Evolutionary conservation across 37 sponge, comb jelly and placozoan genomes (phyloP), one percentile per base, ranked within the genome.

Genomic region (Hormiphora californensis): DNA sequence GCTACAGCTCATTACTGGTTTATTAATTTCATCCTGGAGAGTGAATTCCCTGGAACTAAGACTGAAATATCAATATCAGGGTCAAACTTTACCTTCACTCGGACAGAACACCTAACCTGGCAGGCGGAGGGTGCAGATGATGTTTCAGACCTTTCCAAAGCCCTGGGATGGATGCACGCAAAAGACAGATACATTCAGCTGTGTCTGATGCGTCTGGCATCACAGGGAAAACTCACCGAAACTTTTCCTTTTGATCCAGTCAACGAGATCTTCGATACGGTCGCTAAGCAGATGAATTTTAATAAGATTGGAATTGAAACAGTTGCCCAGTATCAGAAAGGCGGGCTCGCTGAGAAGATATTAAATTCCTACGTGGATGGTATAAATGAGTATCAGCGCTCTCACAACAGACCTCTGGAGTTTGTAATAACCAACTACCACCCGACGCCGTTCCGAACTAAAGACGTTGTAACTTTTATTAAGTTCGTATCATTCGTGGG

Each of bases 121-220:
- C 12, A 43, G 7, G 81, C 46, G 17, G 40, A 27, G 40, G 81
- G 81, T 8, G 81, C n/a, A 33, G 25, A 73, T 41, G 43, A 33
- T 21, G 9, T 36, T 22, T 33, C 32, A 4, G 81, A 73, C 7
- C 23, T 73, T 5, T 73, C 40, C 46, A 73, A 73, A 73, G 38
- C 44, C n/a, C 81, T 73, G 17, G 81, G 81, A 0, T 73, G 81
- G 81, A 73, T 73, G 81, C 81, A 73, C 23, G 81, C 81, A 21
- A 33, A 36, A 40, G 81, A 73, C 46, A 73, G 81, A 30, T 73
- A 73, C 43, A 28, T 73, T 73, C 81, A 73, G 25, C 35, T 73
- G 8, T 73, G 81, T 40, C 81, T 73, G 4, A 73, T 40, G 44
- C 40, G 81, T 22, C 81, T 73, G 4, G 81, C 81, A 40, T 39